Base-by-base conservation (phyloP, 2,888 invertebrate genomes). In the Drosophila prostipennis region DNA sequence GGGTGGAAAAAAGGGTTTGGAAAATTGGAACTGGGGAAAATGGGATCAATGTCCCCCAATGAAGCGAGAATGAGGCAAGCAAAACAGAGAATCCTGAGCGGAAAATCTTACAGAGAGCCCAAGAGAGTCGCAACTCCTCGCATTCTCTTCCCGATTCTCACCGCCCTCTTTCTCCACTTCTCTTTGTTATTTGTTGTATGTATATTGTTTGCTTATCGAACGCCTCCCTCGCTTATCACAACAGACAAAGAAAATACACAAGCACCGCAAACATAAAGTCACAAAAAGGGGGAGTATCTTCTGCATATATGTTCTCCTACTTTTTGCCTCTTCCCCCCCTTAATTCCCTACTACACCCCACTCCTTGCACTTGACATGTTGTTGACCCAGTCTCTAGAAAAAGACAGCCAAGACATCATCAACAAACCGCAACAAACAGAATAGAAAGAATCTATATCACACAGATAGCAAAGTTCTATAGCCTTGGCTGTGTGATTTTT, bases 41-140 rank as follows among this genome's bases (percentile, higher is more conserved):
- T 80, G 83, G 83, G 88, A 88, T 80, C 83, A 88, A 88, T 84
- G 83, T 88, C 86, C 83, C 82, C 79, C 69, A 56, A 51, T 63
- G 57, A 74, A 63, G 45, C 68, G 60, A 79, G 82, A 85, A 85
- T 54, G 63, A 79, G 88, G 76, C 78, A 81, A 81, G 81, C 87
- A 81, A 81, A 81, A 81, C 87, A 81, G 84, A 81, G 75, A 74
- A 63, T 49, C 16, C 58, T 57, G 75, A 42, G 59, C 49, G 58
- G 55, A 8, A 54, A 45, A 43, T 19, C 14, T 10, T 29, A 46
- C 46, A 45, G 55, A 49, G 46, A 42, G 14, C 14, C 16, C 37
- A 29, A 45, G 64, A 63, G 63, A 67, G 64, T 67, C 23, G 37
- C 51, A 45, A 65, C 65, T 65, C 23, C 67, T 11, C 11, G 3